A percentile compares a stretch with the other conserved stretches of the same genome.
Evolutionary conservation across 1,140 invertebrate genomes (phyloP).

Genomic region (Dinothrombium tinctorium): DNA sequence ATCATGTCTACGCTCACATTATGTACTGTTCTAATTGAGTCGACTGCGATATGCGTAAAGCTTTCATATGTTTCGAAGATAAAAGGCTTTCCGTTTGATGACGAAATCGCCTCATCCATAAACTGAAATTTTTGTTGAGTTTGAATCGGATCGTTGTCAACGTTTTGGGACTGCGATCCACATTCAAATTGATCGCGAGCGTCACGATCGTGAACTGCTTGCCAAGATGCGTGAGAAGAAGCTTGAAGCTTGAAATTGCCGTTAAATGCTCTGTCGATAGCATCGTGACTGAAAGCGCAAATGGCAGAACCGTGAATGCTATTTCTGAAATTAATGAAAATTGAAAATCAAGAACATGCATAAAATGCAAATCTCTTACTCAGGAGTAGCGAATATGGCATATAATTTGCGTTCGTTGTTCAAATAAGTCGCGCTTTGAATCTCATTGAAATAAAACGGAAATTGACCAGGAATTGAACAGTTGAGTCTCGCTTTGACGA

Average conservation of each 20-base stretch:
- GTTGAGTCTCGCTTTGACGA: constrained; percentile 53
- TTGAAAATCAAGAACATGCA: constrained; percentile 14
- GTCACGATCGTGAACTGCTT: constrained; percentile 25
- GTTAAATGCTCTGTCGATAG: constrained; percentile 55
- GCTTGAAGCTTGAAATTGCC: constrained; percentile 68
- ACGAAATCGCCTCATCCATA: constrained; percentile 61
- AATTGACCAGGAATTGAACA: constrained; percentile 72
- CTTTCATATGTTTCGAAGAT: constrained; percentile 9
- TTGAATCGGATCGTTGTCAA: background rate
- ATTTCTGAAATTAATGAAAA: constrained; percentile 42
- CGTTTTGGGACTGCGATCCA: constrained; percentile 1
- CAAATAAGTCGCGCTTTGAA: constrained; percentile 49
- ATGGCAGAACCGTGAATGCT: constrained; percentile 75
- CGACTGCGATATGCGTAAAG: constrained; percentile 25
- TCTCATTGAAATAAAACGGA: constrained; percentile 83
- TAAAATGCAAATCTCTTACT: constrained; percentile 33
- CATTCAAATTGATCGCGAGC: constrained; percentile 32
- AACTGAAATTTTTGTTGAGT: constrained; percentile 37
- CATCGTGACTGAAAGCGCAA: constrained; percentile 64
- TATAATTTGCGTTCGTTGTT: constrained; percentile 62
- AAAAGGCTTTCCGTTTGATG: constrained; percentile 38
- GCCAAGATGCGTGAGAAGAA: constrained; percentile 48
- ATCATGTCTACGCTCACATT: constrained; percentile 34
- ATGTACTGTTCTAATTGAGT: constrained; percentile 20
- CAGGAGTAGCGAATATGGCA: constrained; percentile 71